These are phyloP conservation scores for Carollia perspicillata DNA, from an alignment of 2,113 vertebrate species.

Conservation along the genomic window DNA sequence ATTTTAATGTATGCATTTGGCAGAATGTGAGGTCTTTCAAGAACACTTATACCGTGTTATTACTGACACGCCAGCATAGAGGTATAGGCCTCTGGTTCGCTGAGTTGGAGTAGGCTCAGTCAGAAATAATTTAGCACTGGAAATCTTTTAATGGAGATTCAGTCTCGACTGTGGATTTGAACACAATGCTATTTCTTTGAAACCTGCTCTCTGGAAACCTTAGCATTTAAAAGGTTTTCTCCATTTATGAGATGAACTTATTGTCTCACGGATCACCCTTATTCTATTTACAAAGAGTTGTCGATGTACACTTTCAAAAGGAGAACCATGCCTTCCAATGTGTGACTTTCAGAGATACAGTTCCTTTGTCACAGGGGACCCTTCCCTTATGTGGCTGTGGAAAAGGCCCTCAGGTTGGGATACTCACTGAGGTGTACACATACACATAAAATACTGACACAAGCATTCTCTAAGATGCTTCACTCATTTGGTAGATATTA, in stretches of 20 bases:
- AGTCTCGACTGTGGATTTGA: background rate
- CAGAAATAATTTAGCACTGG: background rate
- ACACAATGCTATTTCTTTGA: background rate
- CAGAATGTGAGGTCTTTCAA: background rate
- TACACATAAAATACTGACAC: background rate
- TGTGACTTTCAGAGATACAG: background rate
- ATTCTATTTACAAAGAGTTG: background rate
- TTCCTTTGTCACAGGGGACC: background rate
- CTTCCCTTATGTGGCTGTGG: background rate
- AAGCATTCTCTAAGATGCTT: background rate
- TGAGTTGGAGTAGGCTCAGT: background rate
- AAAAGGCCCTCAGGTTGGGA: background rate
- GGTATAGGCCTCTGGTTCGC: background rate
- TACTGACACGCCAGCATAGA: background rate
- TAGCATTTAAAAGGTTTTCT: background rate
- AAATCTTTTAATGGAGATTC: background rate
- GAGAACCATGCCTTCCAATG: background rate
- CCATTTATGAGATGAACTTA: background rate
- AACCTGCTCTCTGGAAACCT: background rate
- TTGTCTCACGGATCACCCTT: background rate
- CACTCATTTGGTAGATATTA: background rate
- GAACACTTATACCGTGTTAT: background rate
- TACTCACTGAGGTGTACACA: background rate
- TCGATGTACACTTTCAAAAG: background rate
- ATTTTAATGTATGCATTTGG: background rate